These are phyloP conservation scores for Nymphicus hollandicus DNA, from an alignment of 2,113 vertebrate genomes.

Conservation along the genomic window DNA sequence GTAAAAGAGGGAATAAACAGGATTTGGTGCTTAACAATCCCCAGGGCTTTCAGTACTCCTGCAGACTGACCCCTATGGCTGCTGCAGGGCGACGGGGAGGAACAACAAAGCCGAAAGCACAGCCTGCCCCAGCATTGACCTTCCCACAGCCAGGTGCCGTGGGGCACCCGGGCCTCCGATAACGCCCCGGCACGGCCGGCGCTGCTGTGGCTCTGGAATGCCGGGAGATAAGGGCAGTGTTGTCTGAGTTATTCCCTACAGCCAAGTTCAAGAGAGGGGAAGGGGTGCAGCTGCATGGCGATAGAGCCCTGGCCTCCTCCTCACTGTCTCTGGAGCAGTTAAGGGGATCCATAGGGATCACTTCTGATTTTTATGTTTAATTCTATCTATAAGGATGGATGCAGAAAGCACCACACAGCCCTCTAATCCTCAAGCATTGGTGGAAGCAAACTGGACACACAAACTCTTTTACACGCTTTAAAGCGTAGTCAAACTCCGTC, in stretches of 20 bases:
- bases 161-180: background rate
- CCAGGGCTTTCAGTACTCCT: background rate
- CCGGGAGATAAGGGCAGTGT: background rate
- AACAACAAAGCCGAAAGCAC: conserved; percentile 55
- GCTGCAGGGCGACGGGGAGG: conserved; percentile 19
- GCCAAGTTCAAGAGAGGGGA: background rate
- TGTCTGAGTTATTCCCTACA: background rate
- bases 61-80: background rate
- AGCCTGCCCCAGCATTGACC: conserved; percentile 52
- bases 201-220: background rate
- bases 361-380: background rate
- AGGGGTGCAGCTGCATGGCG: background rate
- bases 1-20: conserved; percentile 54
- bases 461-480: background rate
- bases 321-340: rapidly evolving
- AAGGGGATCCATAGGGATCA: rapidly evolving
- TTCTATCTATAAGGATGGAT: background rate
- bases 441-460: background rate
- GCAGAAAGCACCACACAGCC: background rate
- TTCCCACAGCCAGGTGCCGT: conserved; percentile 40
- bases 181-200: rapidly evolving
- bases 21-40: conserved; percentile 38
- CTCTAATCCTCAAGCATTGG: background rate
- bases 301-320: background rate
- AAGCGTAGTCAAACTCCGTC: background rate